phyloP scores from a whole-genome alignment of 2,113 vertebrate genomes.

The mouse (Mus musculus) region DNA sequence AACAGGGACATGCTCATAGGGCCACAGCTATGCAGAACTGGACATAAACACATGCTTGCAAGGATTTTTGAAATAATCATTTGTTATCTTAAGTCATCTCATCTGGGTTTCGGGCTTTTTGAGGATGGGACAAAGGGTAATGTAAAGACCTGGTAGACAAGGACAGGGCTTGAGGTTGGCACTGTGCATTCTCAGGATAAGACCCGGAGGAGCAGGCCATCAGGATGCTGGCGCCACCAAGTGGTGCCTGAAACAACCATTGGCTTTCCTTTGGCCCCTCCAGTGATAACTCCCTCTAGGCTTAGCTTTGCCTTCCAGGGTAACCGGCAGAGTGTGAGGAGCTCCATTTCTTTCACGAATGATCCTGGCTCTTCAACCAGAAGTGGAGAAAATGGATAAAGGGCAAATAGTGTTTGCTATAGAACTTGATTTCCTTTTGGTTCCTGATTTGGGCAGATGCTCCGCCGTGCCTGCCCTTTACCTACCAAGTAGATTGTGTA shows the following conservation, averaged over 20 bases:
- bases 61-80: slow-evolving; percentile 29
- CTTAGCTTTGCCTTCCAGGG: background rate
- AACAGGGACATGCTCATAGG: background rate
- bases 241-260: slow-evolving; percentile 68
- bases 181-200: background rate
- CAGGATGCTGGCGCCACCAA: slow-evolving; percentile 75
- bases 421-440: background rate
- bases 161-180: background rate
- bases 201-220: slow-evolving; percentile 1
- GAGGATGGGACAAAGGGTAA: background rate
- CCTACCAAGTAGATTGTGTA: background rate
- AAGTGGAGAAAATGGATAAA: background rate
- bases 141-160: background rate
- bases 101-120: background rate
- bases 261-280: slow-evolving; percentile 46
- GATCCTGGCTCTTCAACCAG: background rate
- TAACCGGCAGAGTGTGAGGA: background rate
- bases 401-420: background rate
- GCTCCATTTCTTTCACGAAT: background rate
- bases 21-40: background rate
- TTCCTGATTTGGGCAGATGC: background rate
- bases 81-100: background rate
- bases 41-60: background rate
- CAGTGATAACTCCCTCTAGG: background rate
- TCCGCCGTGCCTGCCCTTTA: background rate